Base-by-base conservation (phyloP, 2,113 vertebrate genomes). In the Chamaea fasciata region DNA sequence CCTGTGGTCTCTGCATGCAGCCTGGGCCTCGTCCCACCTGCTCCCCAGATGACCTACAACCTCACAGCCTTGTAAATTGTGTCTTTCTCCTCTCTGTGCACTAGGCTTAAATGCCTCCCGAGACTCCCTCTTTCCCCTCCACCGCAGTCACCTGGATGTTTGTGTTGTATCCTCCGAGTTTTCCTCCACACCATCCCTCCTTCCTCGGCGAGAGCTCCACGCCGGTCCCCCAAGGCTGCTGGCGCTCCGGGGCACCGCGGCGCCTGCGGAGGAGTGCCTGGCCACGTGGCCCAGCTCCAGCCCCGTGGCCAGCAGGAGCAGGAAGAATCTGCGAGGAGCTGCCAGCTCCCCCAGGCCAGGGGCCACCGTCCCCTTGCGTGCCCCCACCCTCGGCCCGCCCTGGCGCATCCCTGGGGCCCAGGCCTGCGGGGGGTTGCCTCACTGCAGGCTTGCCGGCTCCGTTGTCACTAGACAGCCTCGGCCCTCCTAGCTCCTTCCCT, bases 71-170 rank as follows among this genome's bases (percentile, higher is more conserved):
- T 97, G 93, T 97, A 22, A 94, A 98, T 96, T 98, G 97, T 97
- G 74, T 96, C 98, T 96, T 96, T 98, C 92, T 98, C 97, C 96
- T 96, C 95, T 97, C 95, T 97, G 95, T 97, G 98, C 97, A 98
- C 98, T 98, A 99, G 98, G 98, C 98, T 98, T 99, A 99, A 99
- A 98, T 98, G 98, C 97, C 97, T 97, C 82, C 96, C 75, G 92
- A 97, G 97, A 96, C 84, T 96, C 94, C 96, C 96, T 96, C 92
- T 96, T 93, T 94, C 95, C 96, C 96, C 87, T 97, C 87, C 96
- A 97, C 95, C 24, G 90, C 96, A 96, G 82, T 96, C 96, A 95
- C 98, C 98, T 95, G 98, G 98, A 98, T 97, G 97, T 97, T 97
- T 98, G 98, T 98, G 98, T 98, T 96, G 95, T 98, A 89, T 73